Evolutionary conservation across 2,113 vertebrate species (phyloP).

Genomic region (Porphyrio hochstetteri): DNA sequence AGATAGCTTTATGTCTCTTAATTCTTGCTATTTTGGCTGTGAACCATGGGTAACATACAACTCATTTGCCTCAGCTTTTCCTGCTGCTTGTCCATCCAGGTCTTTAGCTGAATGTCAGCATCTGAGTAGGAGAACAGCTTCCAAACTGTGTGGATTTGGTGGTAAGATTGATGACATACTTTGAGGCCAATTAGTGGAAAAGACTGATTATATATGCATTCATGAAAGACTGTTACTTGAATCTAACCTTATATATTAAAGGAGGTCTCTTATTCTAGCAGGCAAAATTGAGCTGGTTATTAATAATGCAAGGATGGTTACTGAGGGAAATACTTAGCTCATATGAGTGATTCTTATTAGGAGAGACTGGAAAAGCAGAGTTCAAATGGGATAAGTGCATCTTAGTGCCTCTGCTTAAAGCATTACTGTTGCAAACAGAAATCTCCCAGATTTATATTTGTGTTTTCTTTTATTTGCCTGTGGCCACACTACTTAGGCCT

Average conservation of each 20-base stretch:
- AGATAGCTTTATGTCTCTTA: not conserved
- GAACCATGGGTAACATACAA: not conserved
- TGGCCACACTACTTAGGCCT: not conserved
- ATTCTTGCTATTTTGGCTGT: not conserved
- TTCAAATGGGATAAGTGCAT: constrained; percentile 29
- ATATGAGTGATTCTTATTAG: constrained; percentile 28
- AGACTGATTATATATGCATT: not conserved
- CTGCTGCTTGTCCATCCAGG: not conserved
- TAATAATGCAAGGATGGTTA: constrained; percentile 59
- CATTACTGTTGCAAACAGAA: not conserved
- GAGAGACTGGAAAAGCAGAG: constrained; percentile 29
- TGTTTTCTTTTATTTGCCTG: not conserved
- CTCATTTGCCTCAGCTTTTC: not conserved
- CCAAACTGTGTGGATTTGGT: not conserved
- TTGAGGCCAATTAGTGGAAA: constrained; percentile 28
- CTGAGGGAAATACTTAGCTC: constrained; percentile 44
- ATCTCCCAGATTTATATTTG: not conserved
- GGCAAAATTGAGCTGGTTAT: constrained; percentile 40
- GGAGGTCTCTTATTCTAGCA: constrained; percentile 28
- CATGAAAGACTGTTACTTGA: constrained; percentile 9
- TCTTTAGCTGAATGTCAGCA: not conserved
- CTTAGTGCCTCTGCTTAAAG: constrained; percentile 14
- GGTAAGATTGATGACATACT: not conserved
- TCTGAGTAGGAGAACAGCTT: not conserved
- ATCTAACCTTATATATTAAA: constrained; percentile 4